These are phyloP conservation scores for Hypena proboscidalis DNA, from an alignment of 2,888 invertebrate species.

Conservation along the genomic window DNA sequence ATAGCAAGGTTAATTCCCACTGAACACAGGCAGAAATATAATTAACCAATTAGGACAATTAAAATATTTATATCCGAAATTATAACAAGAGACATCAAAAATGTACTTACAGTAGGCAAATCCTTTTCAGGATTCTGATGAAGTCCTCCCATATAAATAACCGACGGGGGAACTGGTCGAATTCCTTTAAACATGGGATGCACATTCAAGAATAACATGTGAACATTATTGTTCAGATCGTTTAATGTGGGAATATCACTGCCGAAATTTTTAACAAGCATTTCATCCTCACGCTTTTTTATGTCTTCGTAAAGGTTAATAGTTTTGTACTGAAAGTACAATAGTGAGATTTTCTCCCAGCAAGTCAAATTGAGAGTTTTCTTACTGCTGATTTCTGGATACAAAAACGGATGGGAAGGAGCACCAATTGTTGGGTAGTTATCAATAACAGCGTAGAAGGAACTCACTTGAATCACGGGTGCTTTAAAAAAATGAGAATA, in stretches of 20 bases:
- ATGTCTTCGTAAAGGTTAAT: too few species aligned
- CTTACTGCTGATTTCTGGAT: too few species aligned
- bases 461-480: constrained; percentile 55
- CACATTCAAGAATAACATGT: constrained; percentile 68
- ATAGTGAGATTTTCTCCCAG: too few species aligned
- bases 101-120: constrained; percentile 67
- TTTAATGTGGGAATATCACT: constrained; percentile 34
- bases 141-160: constrained; percentile 68
- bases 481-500: constrained; percentile 39
- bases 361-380: too few species aligned
- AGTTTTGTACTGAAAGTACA: too few species aligned
- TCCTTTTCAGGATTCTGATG: constrained; percentile 62
- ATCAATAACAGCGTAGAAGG: constrained; percentile 38
- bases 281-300: neutral
- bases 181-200: constrained; percentile 61
- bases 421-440: constrained; percentile 46
- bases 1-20: too few species aligned
- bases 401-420: constrained; percentile 49
- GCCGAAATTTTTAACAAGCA: constrained; percentile 45
- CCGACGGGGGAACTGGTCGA: constrained; percentile 65
- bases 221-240: constrained; percentile 50
- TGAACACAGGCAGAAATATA: too few species aligned
- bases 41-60: too few species aligned
- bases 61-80: too few species aligned
- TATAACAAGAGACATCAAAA: too few species aligned